phyloP scores from a whole-genome alignment of 1,140 invertebrate genomes.

The Calliphora vicina region DNA sequence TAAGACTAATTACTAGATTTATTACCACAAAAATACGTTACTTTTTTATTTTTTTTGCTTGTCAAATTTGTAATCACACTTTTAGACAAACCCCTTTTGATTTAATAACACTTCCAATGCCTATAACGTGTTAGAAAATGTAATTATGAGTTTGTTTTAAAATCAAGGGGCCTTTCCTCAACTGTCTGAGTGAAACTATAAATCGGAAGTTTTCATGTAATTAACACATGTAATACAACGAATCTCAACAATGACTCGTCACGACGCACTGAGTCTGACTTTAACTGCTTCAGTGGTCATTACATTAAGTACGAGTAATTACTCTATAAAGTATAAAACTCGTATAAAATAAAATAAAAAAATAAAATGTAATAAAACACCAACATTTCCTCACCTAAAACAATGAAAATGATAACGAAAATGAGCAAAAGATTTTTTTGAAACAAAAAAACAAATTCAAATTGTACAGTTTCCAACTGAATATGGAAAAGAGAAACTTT shows the following conservation, averaged over 20 bases:
- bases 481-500: background rate
- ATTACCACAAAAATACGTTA: background rate
- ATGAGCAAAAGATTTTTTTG: background rate
- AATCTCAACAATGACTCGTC: background rate
- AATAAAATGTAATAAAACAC: background rate
- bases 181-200: background rate
- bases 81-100: background rate
- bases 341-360: background rate
- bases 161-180: background rate
- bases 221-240: background rate
- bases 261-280: background rate
- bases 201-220: background rate
- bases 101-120: background rate
- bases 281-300: background rate
- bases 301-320: background rate
- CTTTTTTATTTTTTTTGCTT: too few relatives aligned
- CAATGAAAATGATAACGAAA: background rate
- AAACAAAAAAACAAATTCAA: background rate
- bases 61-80: too few relatives aligned
- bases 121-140: background rate
- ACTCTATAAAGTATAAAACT: too few relatives aligned
- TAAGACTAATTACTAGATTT: too few relatives aligned
- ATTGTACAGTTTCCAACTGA: background rate
- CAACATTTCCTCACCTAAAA: background rate
- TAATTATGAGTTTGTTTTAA: background rate